phyloP scores from a whole-genome alignment of 2,797 vertebrate genomes.

The Catamblyrhynchus diadema region DNA sequence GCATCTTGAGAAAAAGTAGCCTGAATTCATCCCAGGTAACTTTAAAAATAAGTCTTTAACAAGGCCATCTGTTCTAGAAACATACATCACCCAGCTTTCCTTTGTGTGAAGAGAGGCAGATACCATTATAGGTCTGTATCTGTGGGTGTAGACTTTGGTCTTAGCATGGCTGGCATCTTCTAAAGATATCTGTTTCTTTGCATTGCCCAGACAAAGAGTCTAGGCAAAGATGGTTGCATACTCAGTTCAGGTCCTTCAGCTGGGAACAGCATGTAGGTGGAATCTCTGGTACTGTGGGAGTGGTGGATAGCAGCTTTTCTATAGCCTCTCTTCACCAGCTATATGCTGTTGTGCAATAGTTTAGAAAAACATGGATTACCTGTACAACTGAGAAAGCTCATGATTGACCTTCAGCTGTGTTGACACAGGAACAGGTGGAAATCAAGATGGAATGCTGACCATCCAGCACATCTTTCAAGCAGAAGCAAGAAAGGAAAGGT shows the following conservation, averaged over 20 bases:
- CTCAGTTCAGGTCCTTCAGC: not conserved
- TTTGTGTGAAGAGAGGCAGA: not conserved
- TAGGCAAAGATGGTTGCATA: not conserved
- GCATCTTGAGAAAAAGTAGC: not conserved
- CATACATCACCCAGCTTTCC: not conserved
- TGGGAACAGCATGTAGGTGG: not conserved
- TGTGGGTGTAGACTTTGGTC: not conserved
- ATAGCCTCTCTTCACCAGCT: not conserved
- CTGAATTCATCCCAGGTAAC: not conserved
- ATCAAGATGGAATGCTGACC: not conserved
- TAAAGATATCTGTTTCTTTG: not conserved
- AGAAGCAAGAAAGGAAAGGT: not conserved
- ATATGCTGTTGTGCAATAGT: not conserved
- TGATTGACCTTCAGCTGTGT: not conserved
- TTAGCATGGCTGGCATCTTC: not conserved
- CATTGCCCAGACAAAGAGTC: not conserved
- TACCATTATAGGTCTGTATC: not conserved
- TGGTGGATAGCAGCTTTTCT: not conserved
- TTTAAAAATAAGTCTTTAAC: not conserved
- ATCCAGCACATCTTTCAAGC: not conserved
- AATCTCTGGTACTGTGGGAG: not conserved
- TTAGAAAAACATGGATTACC: not conserved
- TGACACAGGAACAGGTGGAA: not conserved
- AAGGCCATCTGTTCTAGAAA: not conserved
- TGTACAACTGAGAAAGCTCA: not conserved